Evolutionary conservation across 2,113 vertebrate species (phyloP).

Genomic region (Falcunculus frontatus): DNA sequence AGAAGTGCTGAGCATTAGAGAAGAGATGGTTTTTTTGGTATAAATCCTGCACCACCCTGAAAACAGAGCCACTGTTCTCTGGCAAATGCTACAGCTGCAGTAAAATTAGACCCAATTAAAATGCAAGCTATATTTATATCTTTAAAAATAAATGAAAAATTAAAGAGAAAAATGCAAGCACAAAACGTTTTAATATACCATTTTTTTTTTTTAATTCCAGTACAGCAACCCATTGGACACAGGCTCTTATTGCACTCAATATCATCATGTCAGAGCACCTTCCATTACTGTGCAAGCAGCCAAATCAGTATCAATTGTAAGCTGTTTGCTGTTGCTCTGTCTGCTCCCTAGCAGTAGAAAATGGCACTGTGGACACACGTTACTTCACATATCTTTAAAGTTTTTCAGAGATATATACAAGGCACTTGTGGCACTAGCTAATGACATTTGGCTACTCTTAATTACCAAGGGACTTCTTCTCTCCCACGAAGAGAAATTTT

Average conservation of each 20-base stretch:
- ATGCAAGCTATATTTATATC: not conserved
- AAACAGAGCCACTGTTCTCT: not conserved
- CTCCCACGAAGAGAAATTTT: not conserved
- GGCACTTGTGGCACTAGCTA: not conserved
- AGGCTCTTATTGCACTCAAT: not conserved
- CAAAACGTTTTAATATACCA: not conserved
- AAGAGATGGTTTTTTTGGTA: not conserved
- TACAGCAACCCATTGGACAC: not conserved
- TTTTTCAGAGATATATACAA: not conserved
- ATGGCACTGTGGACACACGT: not conserved
- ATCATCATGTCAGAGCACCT: not conserved
- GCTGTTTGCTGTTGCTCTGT: not conserved
- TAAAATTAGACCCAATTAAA: not conserved
- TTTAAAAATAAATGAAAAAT: conserved; percentile 5
- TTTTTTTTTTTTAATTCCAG: not conserved
- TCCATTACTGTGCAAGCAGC: not conserved
- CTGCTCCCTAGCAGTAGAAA: not conserved
- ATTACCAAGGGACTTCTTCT: not conserved
- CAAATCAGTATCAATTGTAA: not conserved
- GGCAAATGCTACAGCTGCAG: not conserved
- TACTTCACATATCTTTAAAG: not conserved
- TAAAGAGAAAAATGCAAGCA: not conserved
- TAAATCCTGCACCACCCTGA: not conserved
- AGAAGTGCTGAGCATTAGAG: not conserved
- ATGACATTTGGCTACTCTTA: not conserved